Base-by-base conservation (phyloP, 2,797 vertebrate genomes). In the Melopsittacus undulatus region DNA sequence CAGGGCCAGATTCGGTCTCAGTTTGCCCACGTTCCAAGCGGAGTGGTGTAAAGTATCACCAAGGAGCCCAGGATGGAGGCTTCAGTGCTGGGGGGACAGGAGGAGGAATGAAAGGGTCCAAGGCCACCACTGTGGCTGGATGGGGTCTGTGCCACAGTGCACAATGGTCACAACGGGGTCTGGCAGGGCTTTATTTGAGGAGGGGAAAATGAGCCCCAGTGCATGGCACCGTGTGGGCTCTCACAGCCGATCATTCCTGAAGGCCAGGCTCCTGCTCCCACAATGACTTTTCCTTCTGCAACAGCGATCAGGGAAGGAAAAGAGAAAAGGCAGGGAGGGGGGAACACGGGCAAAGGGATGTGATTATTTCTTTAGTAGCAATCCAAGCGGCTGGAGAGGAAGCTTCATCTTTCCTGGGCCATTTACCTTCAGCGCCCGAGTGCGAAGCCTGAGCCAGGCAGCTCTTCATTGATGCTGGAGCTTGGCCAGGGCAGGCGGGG, bases 331-430 rank as follows among this genome's bases (percentile, higher is more conserved):
- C 18, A 4, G 32, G 43, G 17, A 26, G 49, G 74, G 80, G 64
- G 57, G 72, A 45, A 34, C 62, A 69, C 29, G 38, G 76, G 81
- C 85, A 49, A 72, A 42, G 78, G 92, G 88, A 90, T 15, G 88
- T 93, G 96, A 96, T 95, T 96, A 96, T 96, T 96, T 90, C 95
- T 94, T 80, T 84, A 93, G 94, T 43, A 94, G 95, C 93, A 96
- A 94, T 95, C 96, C 95, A 90, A 78, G 88, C 74, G 89, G 95
- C 87, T 66, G 93, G 76, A 87, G 85, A 91, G 95, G 96, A 96
- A 96, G 88, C 95, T 96, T 94, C 95, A 96, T 95, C 96, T 96
- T 97, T 90, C 91, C 74, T 83, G 93, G 96, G 91, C 96, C 94
- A 94, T 95, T 96, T 95, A 81, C 93, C 84, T 92, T 72, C 77